Percentiles rank a stretch among this genome's conserved stretches.
phyloP scores from a whole-genome alignment of 2,888 invertebrate species.

The Nomada lathburiana region DNA sequence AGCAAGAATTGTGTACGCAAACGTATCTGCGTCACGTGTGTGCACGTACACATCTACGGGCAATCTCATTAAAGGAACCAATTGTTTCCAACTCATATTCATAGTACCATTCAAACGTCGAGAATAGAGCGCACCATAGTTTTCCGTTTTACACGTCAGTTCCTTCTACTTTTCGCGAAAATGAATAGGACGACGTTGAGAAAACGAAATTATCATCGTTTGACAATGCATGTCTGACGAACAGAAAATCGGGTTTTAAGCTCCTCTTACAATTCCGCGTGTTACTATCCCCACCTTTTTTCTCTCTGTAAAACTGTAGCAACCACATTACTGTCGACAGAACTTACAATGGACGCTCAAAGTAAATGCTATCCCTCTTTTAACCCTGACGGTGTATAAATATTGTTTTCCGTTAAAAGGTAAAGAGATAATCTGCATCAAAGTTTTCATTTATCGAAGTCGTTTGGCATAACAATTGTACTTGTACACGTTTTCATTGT shows the following conservation, averaged over 20 bases:
- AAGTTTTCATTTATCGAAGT: neutral
- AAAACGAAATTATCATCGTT: slow-evolving; percentile 47
- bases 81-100: slow-evolving; percentile 63
- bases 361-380: neutral
- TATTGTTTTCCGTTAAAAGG: no score
- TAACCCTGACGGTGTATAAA: neutral
- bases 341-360: neutral
- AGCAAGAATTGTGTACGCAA: slow-evolving; percentile 34
- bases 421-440: neutral
- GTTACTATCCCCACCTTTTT: neutral
- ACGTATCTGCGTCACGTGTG: slow-evolving; percentile 23
- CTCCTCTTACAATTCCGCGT: slow-evolving; percentile 30
- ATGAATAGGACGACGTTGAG: slow-evolving; percentile 46
- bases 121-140: slow-evolving; percentile 39
- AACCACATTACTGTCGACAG: neutral
- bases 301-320: slow-evolving; percentile 9
- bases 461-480: no score
- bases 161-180: slow-evolving; percentile 53
- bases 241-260: slow-evolving; percentile 36
- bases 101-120: slow-evolving; percentile 47
- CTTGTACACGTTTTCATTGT: neutral
- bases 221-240: slow-evolving; percentile 17
- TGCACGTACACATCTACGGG: slow-evolving; percentile 22
- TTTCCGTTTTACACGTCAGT: slow-evolving; percentile 59
- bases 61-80: slow-evolving; percentile 68